Evolutionary conservation across 2,113 vertebrate genomes (phyloP).

Genomic region (Choloepus hoffmanni): DNA sequence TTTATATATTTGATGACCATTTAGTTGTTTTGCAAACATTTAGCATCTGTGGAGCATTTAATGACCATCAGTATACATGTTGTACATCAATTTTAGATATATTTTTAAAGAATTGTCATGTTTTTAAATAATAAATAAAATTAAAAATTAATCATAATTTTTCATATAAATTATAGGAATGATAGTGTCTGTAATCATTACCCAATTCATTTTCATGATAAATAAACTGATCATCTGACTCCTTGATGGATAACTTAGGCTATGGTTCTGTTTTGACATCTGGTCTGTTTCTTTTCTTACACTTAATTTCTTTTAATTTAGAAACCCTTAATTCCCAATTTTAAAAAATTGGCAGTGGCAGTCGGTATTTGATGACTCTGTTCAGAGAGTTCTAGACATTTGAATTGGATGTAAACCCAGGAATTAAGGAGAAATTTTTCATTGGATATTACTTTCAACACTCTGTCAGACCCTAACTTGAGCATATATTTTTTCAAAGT

Average conservation of each 20-base stretch:
- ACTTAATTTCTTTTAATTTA: constrained; percentile 43
- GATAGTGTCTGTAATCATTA: not conserved
- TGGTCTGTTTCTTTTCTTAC: not conserved
- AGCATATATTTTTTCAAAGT: not conserved
- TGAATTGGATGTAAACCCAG: not conserved
- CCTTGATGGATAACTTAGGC: not conserved
- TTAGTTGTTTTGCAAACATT: constrained; percentile 22
- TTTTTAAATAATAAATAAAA: constrained; percentile 41
- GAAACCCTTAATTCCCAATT: constrained; percentile 11
- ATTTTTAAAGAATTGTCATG: constrained; percentile 17
- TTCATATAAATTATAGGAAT: not conserved
- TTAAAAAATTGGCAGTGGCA: not conserved
- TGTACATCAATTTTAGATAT: not conserved
- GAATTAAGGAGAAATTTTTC: not conserved
- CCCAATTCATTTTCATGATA: not conserved
- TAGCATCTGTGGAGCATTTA: not conserved
- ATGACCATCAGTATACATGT: not conserved
- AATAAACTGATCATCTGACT: not conserved
- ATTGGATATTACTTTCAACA: constrained; percentile 13
- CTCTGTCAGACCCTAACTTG: not conserved
- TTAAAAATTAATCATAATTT: not conserved
- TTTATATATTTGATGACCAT: not conserved
- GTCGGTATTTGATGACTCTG: not conserved
- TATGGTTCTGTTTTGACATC: not conserved
- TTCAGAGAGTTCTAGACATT: not conserved